phyloP scores from a whole-genome alignment of 2,888 invertebrate species.

The Endotricha flammealis region DNA sequence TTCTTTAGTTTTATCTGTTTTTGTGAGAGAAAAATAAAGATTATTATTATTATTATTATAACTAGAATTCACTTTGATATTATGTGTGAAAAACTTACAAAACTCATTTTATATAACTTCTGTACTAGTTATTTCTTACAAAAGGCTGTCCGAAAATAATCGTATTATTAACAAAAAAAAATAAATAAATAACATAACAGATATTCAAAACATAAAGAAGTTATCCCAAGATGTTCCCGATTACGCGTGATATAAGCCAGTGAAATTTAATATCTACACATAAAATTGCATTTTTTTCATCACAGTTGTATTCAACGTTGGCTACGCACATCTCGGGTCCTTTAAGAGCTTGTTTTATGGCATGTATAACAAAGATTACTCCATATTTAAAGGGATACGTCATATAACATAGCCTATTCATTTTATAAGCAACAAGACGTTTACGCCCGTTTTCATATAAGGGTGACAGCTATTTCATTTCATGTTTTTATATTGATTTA shows the following conservation, averaged over 20 bases:
- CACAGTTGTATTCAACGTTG: slow-evolving; percentile 7
- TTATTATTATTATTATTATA: too few species aligned
- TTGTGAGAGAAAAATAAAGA: too few species aligned
- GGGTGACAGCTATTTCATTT: background rate
- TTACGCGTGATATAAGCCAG: slow-evolving; percentile 3
- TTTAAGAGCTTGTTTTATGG: slow-evolving; percentile 9
- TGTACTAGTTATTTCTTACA: too few species aligned
- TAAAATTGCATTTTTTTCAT: slow-evolving; percentile 10
- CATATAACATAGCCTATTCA: slow-evolving; percentile 8
- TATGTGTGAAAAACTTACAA: too few species aligned
- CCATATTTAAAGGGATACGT: slow-evolving; percentile 10
- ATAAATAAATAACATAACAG: too few species aligned
- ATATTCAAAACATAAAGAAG: too few species aligned
- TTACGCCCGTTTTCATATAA: slow-evolving; percentile 3
- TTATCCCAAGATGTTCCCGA: slow-evolving; percentile 1
- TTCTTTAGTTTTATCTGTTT: too few species aligned
- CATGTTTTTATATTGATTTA: slow-evolving; percentile 1
- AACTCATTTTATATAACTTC: too few species aligned
- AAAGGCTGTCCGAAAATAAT: too few species aligned
- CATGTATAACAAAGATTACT: slow-evolving; percentile 11
- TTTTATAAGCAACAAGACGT: slow-evolving; percentile 7
- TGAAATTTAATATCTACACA: slow-evolving; percentile 7
- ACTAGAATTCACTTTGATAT: too few species aligned
- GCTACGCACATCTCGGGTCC: slow-evolving; percentile 9
- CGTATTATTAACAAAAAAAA: too few species aligned